Percentiles rank a stretch among this genome's conserved stretches.
Conservation (phyloP, 2,888 invertebrate species). For the Bellardia pandia region DNA sequence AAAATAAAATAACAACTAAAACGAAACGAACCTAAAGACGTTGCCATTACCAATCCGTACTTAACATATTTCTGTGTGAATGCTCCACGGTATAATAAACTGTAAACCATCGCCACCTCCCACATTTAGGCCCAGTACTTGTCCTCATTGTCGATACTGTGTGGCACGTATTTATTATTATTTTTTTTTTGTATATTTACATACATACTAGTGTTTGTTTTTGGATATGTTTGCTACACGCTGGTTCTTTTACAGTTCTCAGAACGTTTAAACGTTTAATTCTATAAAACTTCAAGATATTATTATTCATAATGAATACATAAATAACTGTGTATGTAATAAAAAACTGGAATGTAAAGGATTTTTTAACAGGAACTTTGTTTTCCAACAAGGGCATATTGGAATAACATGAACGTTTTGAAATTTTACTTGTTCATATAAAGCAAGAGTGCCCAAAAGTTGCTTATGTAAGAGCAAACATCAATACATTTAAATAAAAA, state of each 20-base stretch:
- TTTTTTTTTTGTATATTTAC: not conserved
- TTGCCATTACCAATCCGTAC: conserved; percentile 59
- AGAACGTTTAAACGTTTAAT: not conserved
- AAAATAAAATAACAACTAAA: conserved; percentile 33
- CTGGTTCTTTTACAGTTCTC: not conserved
- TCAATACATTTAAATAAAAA: no score
- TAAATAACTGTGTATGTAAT: no score
- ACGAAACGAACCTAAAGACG: conserved; percentile 52
- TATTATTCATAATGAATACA: no score
- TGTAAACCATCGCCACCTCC: conserved; percentile 39
- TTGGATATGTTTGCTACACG: not conserved
- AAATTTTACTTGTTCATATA: no score
- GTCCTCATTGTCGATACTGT: conserved; percentile 58
- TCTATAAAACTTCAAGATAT: not conserved
- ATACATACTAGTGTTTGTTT: not conserved
- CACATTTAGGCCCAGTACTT: conserved; percentile 59
- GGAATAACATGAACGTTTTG: no score
- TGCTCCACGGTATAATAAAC: conserved; percentile 43
- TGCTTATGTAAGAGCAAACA: no score
- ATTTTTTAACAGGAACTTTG: no score
- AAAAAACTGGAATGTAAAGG: no score
- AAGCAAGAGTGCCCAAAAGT: no score
- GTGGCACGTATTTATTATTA: conserved; percentile 13
- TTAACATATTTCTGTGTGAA: conserved; percentile 53
- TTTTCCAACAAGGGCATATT: no score